Conservation (phyloP, 2,888 invertebrate species). For the Ferdinandea cuprea region DNA sequence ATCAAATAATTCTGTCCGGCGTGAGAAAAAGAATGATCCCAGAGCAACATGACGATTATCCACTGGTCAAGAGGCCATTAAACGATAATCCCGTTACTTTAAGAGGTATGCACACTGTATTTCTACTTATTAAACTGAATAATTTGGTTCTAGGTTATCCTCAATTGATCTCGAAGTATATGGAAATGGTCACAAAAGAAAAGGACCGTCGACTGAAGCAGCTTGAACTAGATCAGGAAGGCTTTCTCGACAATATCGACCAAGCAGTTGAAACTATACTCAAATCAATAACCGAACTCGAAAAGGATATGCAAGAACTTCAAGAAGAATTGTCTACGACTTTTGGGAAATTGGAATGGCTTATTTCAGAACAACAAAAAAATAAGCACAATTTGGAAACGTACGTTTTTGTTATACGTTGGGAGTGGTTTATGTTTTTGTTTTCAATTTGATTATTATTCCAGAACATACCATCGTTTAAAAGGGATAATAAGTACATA, state of each 20-base stretch:
- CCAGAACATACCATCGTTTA: conserved; percentile 13
- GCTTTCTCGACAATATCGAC: not conserved
- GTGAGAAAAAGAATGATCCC: conserved; percentile 9
- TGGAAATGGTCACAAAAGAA: conserved; percentile 27
- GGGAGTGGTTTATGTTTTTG: not conserved
- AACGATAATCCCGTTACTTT: not conserved
- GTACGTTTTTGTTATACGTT: not conserved
- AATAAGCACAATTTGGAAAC: conserved; percentile 35
- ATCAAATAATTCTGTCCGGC: conserved; percentile 32
- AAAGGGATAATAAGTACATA: conserved; percentile 17
- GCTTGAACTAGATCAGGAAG: not conserved
- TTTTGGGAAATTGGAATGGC: conserved; percentile 27
- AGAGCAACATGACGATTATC: not conserved
- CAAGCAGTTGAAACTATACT: conserved; percentile 12
- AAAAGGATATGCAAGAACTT: conserved; percentile 32
- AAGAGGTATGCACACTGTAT: conserved; percentile 12
- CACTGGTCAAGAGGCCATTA: conserved; percentile 3
- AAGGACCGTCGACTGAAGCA: conserved; percentile 29
- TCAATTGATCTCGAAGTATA: conserved; percentile 21
- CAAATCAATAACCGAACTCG: conserved; percentile 15
- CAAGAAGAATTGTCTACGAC: conserved; percentile 17
- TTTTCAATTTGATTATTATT: not conserved
- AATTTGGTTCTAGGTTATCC: conserved; percentile 24
- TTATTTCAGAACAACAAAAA: conserved; percentile 26
- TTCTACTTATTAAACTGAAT: not conserved